Evolutionary conservation across 2,113 vertebrate genomes (phyloP), one percentile per base, ranked within the genome.

Genomic region (Coreoperca whiteheadi): DNA sequence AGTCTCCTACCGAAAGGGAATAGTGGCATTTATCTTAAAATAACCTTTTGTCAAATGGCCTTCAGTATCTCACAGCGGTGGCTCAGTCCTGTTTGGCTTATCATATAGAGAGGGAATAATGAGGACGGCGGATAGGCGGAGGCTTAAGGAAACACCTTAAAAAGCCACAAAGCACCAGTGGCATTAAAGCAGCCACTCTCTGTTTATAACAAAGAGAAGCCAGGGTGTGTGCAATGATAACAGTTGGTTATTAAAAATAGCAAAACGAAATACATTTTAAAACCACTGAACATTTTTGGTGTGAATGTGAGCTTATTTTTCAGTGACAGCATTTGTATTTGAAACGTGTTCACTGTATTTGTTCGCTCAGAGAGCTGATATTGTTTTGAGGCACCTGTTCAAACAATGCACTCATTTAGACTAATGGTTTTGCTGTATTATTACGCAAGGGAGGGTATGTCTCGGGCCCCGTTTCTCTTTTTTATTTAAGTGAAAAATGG

Each of bases 41-140:
- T 92, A 87, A 90, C 84, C 88, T 89, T 86, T 87, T 53, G 74
- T 90, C 79, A 89, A 89, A 86, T 28, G 50, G 83, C 79, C 81
- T 77, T 87, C 77, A 82, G 76, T 88, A 79, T 91, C 85, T 87
- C 66, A 48, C 77, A 65, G 79, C 21, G 21, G 79, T 77, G 67
- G 64, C 77, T 87, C 78, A 51, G 68, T 81, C 32, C 72, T 88
- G 69, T 89, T 91, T 87, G 84, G 85, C 90, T 91, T 89, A 91
- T 91, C 88, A 82, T 89, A 88, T 73, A 86, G 79, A 89, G 75
- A 84, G 70, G 63, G 72, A 87, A 85, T 91, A 92, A 92, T 92
- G 82, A 88, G 81, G 68, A 83, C 56, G 69, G 77, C 37, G 68
- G 82, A 87, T 79, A 82, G 77, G 69, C 43, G 1, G 54, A 64